phyloP scores from a whole-genome alignment of 2,888 invertebrate genomes.

The Caenorhabditis zanzibari region DNA sequence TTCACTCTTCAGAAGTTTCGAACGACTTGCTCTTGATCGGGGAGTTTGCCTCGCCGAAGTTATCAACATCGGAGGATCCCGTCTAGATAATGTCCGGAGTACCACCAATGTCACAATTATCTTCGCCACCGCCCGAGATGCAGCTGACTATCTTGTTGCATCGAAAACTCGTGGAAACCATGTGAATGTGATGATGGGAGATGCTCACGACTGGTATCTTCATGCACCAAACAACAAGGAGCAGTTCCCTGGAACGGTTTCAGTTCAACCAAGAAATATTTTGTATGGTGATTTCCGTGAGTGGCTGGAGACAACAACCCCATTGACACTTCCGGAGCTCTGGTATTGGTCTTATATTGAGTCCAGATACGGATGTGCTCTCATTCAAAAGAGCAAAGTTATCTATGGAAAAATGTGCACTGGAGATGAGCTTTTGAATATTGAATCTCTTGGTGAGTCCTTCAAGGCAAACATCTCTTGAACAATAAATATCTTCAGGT shows the following conservation, averaged over 20 bases:
- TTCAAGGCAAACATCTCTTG: neutral
- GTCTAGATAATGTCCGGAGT: constrained; percentile 56
- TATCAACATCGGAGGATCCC: constrained; percentile 64
- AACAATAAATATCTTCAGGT: constrained; percentile 59
- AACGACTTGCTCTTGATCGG: constrained; percentile 73
- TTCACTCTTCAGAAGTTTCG: constrained; percentile 78
- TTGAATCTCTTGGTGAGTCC: constrained; percentile 71
- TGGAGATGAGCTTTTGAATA: constrained; percentile 80
- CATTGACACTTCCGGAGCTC: constrained; percentile 80
- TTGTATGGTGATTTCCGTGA: constrained; percentile 78
- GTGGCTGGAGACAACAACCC: constrained; percentile 80
- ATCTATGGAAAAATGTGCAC: constrained; percentile 80
- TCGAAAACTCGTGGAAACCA: constrained; percentile 55
- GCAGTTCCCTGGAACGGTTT: constrained; percentile 78
- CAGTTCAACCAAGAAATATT: constrained; percentile 80
- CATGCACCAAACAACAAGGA: constrained; percentile 61
- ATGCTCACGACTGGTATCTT: constrained; percentile 82
- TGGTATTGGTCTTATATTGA: constrained; percentile 79
- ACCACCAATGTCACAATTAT: constrained; percentile 80
- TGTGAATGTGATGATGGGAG: constrained; percentile 81
- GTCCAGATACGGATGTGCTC: constrained; percentile 77
- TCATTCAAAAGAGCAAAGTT: constrained; percentile 76
- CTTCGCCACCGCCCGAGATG: constrained; percentile 74
- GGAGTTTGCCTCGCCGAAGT: constrained; percentile 81
- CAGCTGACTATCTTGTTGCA: constrained; percentile 65